Evolutionary conservation across 1,140 invertebrate genomes (phyloP).

Genomic region (Whitmania pigra): DNA sequence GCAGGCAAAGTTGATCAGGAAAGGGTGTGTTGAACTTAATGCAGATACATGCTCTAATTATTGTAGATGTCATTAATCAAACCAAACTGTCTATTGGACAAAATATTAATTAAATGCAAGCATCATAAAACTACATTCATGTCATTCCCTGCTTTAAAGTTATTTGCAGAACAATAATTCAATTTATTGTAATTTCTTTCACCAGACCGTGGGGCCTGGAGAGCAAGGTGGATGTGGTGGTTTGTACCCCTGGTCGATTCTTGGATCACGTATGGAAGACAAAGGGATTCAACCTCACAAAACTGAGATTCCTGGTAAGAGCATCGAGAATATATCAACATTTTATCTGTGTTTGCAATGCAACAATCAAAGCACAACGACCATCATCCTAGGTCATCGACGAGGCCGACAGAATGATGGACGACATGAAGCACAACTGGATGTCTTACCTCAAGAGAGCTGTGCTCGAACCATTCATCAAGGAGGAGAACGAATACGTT

Average conservation of each 20-base stretch:
- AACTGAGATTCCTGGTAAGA: conserved; percentile 64
- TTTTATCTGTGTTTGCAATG: conserved; percentile 1
- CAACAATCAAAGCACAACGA: not conserved
- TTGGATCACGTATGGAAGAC: conserved; percentile 81
- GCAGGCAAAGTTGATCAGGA: conserved; percentile 57
- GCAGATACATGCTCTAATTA: too few species aligned
- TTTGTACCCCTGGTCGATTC: conserved; percentile 81
- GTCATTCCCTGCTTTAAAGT: not conserved
- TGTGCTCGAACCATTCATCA: conserved; percentile 27
- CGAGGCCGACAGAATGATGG: conserved; percentile 85
- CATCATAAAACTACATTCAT: too few species aligned
- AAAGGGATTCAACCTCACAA: conserved; percentile 64
- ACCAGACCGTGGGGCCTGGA: conserved; percentile 29
- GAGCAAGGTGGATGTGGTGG: conserved; percentile 63
- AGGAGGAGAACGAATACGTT: conserved; percentile 15
- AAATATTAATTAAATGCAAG: too few species aligned
- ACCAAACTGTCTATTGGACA: too few species aligned
- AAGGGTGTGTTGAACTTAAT: conserved; percentile 41
- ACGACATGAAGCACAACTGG: conserved; percentile 80
- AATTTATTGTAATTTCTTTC: conserved; percentile 12
- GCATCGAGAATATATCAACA: not conserved
- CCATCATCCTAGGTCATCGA: conserved; percentile 53
- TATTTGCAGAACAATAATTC: not conserved
- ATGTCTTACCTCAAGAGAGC: conserved; percentile 44
- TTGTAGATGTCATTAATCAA: too few species aligned